phyloP scores from a whole-genome alignment of 2,888 invertebrate genomes.

The Acanthosepion pharaonis region DNA sequence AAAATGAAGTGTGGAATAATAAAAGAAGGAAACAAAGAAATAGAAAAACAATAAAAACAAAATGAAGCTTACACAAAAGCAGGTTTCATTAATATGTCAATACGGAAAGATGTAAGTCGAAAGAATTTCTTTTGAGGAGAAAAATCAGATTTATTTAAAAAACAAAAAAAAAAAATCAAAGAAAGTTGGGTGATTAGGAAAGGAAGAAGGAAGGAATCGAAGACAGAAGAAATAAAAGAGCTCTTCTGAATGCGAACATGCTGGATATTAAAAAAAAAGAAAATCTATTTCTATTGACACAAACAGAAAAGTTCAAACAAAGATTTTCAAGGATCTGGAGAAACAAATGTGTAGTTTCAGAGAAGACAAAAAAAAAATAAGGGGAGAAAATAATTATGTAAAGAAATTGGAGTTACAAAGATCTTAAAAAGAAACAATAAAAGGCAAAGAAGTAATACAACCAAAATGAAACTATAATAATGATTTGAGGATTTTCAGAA shows the following conservation, averaged over 20 bases:
- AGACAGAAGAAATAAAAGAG: background rate
- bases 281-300: background rate
- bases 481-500: no score
- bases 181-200: background rate
- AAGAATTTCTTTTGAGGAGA: background rate
- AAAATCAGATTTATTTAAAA: background rate
- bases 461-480: background rate
- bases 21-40: background rate
- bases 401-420: background rate
- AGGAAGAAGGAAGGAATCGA: background rate
- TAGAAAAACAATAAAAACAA: background rate
- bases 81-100: constrained; percentile 20
- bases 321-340: background rate
- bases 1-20: background rate
- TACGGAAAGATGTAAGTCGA: background rate
- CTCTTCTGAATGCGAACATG: background rate
- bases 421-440: background rate
- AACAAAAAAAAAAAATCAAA: background rate
- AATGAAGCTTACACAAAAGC: background rate
- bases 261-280: background rate
- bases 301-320: background rate
- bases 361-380: background rate
- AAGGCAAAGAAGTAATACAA: background rate
- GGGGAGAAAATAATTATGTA: background rate
- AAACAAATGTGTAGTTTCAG: background rate